A percentile compares a stretch with the other conserved stretches of the same genome.
These are phyloP conservation scores for Hylaeus anthracinus DNA, from an alignment of 1,140 invertebrate genomes.

Conservation along the genomic window DNA sequence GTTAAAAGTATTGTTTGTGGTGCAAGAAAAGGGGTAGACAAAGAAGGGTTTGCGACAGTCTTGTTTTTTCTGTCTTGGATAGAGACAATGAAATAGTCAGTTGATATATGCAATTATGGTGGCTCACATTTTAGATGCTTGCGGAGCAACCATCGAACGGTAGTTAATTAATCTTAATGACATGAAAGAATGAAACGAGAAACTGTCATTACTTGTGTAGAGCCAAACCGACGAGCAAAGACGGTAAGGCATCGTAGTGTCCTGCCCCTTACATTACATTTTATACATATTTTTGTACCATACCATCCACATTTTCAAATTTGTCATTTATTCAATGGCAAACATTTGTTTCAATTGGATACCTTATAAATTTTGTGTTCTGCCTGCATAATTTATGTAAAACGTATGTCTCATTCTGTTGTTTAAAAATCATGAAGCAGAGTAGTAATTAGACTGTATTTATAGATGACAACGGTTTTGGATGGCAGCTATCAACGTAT, in stretches of 20 bases:
- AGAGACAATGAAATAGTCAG: not conserved
- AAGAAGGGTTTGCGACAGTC: not conserved
- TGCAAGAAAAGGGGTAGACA: not conserved
- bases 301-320: not conserved
- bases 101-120: not conserved
- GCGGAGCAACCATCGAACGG: constrained; percentile 61
- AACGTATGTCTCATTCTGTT: not conserved
- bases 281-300: not conserved
- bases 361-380: not conserved
- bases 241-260: constrained; percentile 72
- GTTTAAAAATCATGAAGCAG: not conserved
- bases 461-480: constrained; percentile 79
- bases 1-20: not conserved
- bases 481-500: constrained; percentile 83
- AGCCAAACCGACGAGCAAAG: constrained; percentile 78
- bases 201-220: constrained; percentile 79
- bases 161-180: constrained; percentile 76
- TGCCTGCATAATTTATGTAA: no score
- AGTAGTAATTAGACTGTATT: not conserved
- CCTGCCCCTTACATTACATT: not conserved
- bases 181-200: constrained; percentile 81
- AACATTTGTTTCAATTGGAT: not conserved
- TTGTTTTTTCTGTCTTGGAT: not conserved
- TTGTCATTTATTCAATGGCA: not conserved
- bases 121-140: constrained; percentile 70